These are phyloP conservation scores for Xerus inauris DNA, from an alignment of 2,113 vertebrate genomes.

Conservation along the genomic window DNA sequence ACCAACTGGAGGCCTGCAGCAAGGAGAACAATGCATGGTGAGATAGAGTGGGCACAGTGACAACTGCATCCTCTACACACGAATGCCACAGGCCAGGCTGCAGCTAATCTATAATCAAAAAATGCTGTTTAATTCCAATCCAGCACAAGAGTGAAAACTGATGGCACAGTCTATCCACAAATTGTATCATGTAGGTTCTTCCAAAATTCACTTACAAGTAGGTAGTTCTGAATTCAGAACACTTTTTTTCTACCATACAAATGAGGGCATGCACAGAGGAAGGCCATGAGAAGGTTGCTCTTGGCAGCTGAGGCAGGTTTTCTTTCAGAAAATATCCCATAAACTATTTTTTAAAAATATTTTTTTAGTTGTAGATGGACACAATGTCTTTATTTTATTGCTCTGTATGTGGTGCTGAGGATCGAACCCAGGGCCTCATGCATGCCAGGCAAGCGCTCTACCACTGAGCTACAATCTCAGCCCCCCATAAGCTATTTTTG, in stretches of 20 bases:
- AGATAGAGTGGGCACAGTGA: neutral
- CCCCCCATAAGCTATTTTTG: too few relatives aligned
- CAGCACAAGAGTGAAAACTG: neutral
- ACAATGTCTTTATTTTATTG: too few relatives aligned
- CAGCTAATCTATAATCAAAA: neutral
- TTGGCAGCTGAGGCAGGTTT: neutral
- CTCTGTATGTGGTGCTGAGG: too few relatives aligned
- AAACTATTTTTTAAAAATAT: neutral
- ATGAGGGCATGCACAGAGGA: neutral
- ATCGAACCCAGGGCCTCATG: too few relatives aligned
- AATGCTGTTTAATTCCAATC: neutral
- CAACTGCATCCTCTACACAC: neutral
- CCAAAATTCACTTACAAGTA: neutral
- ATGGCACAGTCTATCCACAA: neutral
- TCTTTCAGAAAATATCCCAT: neutral
- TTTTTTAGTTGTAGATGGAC: too few relatives aligned
- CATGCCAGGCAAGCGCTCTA: too few relatives aligned
- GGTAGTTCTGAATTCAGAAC: neutral
- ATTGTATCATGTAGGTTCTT: neutral
- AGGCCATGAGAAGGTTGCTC: neutral
- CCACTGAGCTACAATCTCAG: too few relatives aligned
- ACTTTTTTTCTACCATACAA: neutral
- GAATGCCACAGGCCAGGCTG: neutral
- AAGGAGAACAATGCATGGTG: neutral
- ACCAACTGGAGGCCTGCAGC: slow-evolving; percentile 89